Conservation (phyloP, 2,113 vertebrate genomes). For the Nansenia antarctica region DNA sequence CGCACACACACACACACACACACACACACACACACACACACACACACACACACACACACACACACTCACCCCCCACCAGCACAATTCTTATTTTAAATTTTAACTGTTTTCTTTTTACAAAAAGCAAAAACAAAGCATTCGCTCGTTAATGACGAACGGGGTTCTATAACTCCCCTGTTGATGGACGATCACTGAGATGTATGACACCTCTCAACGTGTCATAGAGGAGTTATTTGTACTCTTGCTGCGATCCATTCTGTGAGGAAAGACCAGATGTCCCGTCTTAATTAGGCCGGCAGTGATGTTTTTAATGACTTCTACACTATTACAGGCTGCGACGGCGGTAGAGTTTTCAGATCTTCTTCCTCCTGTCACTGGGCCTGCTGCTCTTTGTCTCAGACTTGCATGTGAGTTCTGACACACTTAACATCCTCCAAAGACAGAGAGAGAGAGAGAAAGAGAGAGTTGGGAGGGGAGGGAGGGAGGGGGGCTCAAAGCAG, state of each 20-base stretch:
- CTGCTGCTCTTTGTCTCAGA: slow-evolving; percentile 43
- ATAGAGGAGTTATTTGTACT: slow-evolving; percentile 79
- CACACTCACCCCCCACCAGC: too few species aligned
- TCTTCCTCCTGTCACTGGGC: slow-evolving; percentile 65
- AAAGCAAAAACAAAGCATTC: slow-evolving; percentile 70
- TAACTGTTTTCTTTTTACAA: slow-evolving; percentile 64
- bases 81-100: slow-evolving; percentile 43
- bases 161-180: slow-evolving; percentile 74
- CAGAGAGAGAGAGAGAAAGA: slow-evolving; percentile 14
- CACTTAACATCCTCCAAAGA: slow-evolving; percentile 62
- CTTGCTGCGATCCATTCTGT: slow-evolving; percentile 71
- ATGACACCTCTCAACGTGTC: slow-evolving; percentile 81
- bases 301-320: slow-evolving; percentile 83
- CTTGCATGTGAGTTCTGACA: slow-evolving; percentile 61
- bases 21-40: too few species aligned
- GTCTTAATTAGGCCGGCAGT: slow-evolving; percentile 93
- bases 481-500: neutral
- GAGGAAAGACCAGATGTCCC: slow-evolving; percentile 84
- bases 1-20: slow-evolving; percentile 14
- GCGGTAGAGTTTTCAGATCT: slow-evolving; percentile 60
- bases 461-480: slow-evolving; percentile 9
- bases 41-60: too few species aligned
- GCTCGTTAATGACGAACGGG: slow-evolving; percentile 76
- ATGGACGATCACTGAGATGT: slow-evolving; percentile 80
- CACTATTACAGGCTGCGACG: slow-evolving; percentile 68